Evolutionary conservation across 2,113 vertebrate genomes (phyloP), one percentile per base, ranked within the genome.

Genomic region (Bungarus multicinctus): DNA sequence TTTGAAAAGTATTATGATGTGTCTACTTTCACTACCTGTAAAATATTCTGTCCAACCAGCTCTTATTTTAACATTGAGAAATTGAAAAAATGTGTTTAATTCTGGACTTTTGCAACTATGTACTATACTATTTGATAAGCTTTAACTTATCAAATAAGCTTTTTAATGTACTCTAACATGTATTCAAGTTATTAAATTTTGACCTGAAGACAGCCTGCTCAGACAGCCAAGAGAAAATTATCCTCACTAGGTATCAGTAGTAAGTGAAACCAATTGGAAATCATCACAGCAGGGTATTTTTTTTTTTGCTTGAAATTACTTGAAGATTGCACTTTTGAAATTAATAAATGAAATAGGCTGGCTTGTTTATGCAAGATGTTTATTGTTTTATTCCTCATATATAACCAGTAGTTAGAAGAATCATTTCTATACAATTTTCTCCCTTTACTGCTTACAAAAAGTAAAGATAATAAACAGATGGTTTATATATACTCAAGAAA

Each of bases 251-350:
- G 94, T 86, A 91, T 93, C 90, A 96, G 90, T n/a, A 93, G 92
- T 90, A 8, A 95, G 88, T 90, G 94, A 95, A 95, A 95, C 45
- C 95, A 95, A 91, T 43, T 27, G 93, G 22, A 81, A 7, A 86
- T 95, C 47, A 93, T n/a, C 92, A 92, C 39, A 93, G 93, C 87
- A 90, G 90, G 34, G 54, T 11, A 91, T 2, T 90, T 45, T n/a
- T n/a, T 90, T 45, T 45, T n/a, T 45, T 69, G 12, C 93, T 54
- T 52, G 3, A 16, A 81, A 86, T 5, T 34, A 50, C 18, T 60
- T 60, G 45, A 91, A 9, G 54, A 54, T 11, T 20, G 3, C 11
- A 27, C 8, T 69, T 90, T 23, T 34, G 22, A 23, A 50, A 45
- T 39, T 25, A 60, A 57, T 50, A 60, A 60, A 89, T 27, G 20